phyloP scores from a whole-genome alignment of 2,888 invertebrate genomes.

The Hirtodrosophila confusa region DNA sequence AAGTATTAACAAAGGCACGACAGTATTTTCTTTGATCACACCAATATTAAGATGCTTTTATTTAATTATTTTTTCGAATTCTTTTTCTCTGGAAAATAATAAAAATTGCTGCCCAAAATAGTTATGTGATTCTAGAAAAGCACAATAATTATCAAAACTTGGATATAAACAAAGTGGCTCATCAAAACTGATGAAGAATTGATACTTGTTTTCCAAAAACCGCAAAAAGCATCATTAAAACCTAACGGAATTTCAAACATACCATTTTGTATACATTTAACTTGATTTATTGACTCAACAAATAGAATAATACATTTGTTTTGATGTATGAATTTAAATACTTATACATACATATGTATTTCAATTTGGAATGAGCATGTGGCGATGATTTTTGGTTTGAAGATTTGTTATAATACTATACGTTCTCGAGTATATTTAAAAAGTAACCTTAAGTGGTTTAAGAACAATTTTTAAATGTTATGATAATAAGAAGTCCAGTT shows the following conservation, averaged over 20 bases:
- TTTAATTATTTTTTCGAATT: too few relatives aligned
- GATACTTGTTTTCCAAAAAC: constrained; percentile 1
- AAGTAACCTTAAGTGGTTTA: too few relatives aligned
- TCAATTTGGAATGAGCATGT: not conserved
- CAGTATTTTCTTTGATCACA: too few relatives aligned
- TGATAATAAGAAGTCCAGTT: too few relatives aligned
- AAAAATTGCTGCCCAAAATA: too few relatives aligned
- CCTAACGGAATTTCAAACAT: constrained; percentile 19
- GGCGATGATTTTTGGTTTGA: constrained; percentile 6
- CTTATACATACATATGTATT: constrained; percentile 27
- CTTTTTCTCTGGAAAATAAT: too few relatives aligned
- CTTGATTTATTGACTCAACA: constrained; percentile 22
- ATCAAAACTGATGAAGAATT: constrained; percentile 13
- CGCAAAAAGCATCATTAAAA: constrained; percentile 7
- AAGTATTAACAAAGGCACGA: too few relatives aligned
- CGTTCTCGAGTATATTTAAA: too few relatives aligned
- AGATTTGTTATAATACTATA: too few relatives aligned
- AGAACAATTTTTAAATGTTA: too few relatives aligned
- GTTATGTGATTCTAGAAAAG: not conserved
- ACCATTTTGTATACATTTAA: constrained; percentile 37
- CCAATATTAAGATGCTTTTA: too few relatives aligned
- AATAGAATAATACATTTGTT: constrained; percentile 22
- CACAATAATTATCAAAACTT: constrained; percentile 3
- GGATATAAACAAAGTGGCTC: constrained; percentile 38
- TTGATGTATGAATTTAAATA: constrained; percentile 40